Conservation (phyloP, 2,113 vertebrate species). For the Peromyscus maniculatus region DNA sequence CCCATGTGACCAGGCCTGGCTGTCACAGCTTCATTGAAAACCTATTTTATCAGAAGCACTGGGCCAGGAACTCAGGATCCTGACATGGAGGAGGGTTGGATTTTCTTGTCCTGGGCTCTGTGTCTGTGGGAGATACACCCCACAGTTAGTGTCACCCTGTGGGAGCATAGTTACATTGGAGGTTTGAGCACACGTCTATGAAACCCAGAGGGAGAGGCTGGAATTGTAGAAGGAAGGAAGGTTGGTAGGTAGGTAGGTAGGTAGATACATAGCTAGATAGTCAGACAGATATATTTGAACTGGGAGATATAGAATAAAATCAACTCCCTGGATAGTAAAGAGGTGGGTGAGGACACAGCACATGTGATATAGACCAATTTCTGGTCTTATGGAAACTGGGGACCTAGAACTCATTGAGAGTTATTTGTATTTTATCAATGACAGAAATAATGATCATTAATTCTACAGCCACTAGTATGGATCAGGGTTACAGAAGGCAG, state of each 20-base stretch:
- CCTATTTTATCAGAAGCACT: not conserved
- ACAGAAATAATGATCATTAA: not conserved
- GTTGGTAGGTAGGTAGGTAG: not conserved
- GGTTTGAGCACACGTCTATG: not conserved
- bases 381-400: not conserved
- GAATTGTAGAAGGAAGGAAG: not conserved
- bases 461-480: not conserved
- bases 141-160: not conserved
- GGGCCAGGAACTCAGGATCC: not conserved
- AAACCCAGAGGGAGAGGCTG: not conserved
- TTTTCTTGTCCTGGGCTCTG: not conserved
- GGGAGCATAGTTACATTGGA: not conserved
- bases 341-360: not conserved
- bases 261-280: not conserved
- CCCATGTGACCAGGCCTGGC: not conserved
- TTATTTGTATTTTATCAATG: not conserved
- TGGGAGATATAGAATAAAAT: not conserved
- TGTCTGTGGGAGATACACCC: not conserved
- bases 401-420: not conserved
- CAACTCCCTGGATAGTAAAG: not conserved
- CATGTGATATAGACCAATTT: not conserved
- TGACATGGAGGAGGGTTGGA: not conserved
- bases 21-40: not conserved
- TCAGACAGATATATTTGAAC: not conserved
- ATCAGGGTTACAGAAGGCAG: not conserved